Evolutionary conservation across 2,888 invertebrate genomes (phyloP).

Genomic region (Phania funesta): DNA sequence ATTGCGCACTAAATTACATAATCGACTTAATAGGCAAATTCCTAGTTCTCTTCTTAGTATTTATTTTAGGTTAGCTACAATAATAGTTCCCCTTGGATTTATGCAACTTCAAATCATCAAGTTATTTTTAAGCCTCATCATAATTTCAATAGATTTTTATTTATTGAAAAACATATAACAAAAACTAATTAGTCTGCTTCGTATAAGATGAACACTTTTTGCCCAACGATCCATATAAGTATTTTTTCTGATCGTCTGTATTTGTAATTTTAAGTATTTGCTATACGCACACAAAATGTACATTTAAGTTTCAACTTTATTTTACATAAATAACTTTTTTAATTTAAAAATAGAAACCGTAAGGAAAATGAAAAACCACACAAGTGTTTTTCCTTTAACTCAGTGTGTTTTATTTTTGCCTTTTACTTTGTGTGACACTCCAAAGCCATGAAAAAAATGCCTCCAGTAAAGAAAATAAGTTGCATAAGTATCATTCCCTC

Average conservation of each 20-base stretch:
- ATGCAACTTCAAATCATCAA: no score
- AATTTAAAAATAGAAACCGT: constrained; percentile 53
- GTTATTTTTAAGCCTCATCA: no score
- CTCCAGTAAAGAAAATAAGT: constrained; percentile 57
- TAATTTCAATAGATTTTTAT: no score
- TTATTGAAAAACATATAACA: no score
- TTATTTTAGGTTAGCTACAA: no score
- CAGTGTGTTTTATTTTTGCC: constrained; percentile 13
- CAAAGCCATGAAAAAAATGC: constrained; percentile 32
- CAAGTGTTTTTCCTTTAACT: constrained; percentile 57
- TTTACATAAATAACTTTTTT: constrained; percentile 44
- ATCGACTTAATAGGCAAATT: no score
- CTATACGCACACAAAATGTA: background rate
- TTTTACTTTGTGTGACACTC: constrained; percentile 41
- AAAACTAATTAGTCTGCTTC: no score
- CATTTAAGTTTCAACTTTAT: constrained; percentile 10
- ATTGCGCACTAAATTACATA: no score
- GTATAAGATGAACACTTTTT: background rate
- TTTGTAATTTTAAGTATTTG: background rate
- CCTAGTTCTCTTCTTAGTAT: no score
- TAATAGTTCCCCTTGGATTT: no score
- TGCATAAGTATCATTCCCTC: constrained; percentile 31
- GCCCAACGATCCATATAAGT: background rate
- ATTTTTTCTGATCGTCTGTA: background rate
- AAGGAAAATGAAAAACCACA: constrained; percentile 45